Base-by-base conservation (phyloP, 1,140 invertebrate genomes). In the Platyura marginata region DNA sequence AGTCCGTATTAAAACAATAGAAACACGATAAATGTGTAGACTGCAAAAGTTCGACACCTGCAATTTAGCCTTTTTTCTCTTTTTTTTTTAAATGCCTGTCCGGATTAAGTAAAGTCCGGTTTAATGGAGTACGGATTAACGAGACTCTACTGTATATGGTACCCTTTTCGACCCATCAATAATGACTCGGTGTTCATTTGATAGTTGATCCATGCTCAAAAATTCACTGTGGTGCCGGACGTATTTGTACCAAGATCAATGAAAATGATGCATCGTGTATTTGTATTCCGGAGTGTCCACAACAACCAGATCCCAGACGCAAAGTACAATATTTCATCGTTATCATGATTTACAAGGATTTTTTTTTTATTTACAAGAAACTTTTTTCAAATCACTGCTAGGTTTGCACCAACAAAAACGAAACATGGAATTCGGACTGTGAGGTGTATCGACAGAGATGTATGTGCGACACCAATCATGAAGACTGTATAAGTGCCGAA, bases 361-460 rank as follows among this genome's bases (percentile, higher is more conserved):
- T 29, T 29, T 29, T 8, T 13, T 8, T 29, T 29, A 8, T 29
- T 8, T 29, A 8, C 13, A 29, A 29, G 6, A 8, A 13, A 29
- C 13, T 9, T 9, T 41, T 43, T 33, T 34, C 25, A 22, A 51
- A 51, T 16, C 55, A 77, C 71, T n/a, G n/a, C n/a, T n/a, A n/a
- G n/a, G 89, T 94, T 21, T 95, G 91, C 67, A 87, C 83, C 35
- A 93, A 91, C 63, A 77, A 81, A 64, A 95, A 95, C 55, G 81
- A 92, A 62, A 95, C 91, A 2, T 95, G 87, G 77, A 64, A 73
- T 13, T 92, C 87, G 13, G 88, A 94, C 56, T 95, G 91, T 62
- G 79, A 91, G 52, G 75, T 95, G 41, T 86, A 94, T 63, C 80
- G 84, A 46, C 79, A 89, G 61, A 71, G 88, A 47, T 95, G 91